Evolutionary conservation across 2,113 vertebrate species (phyloP).

Genomic region (Silurus glanis): DNA sequence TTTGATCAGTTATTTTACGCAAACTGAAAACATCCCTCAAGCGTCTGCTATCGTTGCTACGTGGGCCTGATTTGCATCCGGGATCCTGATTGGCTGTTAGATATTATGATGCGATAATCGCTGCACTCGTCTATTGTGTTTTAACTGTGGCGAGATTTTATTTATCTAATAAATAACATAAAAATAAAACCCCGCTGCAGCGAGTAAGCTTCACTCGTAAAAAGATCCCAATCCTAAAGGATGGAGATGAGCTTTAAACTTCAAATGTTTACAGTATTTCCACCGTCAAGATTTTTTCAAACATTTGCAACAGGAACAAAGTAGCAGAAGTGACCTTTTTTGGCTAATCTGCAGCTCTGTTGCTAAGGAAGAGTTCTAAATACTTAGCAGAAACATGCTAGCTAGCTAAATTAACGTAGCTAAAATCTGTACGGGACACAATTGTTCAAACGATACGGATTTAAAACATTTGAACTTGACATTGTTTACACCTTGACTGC

Average conservation of each 20-base stretch:
- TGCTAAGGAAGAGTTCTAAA: not conserved
- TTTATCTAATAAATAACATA: not conserved
- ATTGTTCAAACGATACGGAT: too few species aligned
- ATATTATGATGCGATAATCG: constrained; percentile 3
- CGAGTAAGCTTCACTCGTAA: not conserved
- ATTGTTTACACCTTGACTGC: not conserved
- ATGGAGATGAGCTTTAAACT: not conserved
- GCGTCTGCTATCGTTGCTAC: not conserved
- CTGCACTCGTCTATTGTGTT: not conserved
- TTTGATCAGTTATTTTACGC: not conserved
- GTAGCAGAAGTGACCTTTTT: not conserved
- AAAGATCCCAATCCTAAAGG: not conserved
- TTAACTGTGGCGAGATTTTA: not conserved
- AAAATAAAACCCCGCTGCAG: not conserved
- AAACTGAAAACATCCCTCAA: not conserved
- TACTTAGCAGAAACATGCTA: not conserved
- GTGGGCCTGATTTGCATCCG: not conserved
- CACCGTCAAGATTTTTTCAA: not conserved
- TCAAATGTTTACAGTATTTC: not conserved
- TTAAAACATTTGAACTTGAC: not conserved
- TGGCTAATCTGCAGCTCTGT: not conserved
- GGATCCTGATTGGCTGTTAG: constrained; percentile 11
- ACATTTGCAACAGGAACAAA: not conserved
- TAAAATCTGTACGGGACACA: not conserved
- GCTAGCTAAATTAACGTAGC: not conserved